Base-by-base conservation (phyloP, 2,113 vertebrate genomes). In the Chloropsis hardwickii region DNA sequence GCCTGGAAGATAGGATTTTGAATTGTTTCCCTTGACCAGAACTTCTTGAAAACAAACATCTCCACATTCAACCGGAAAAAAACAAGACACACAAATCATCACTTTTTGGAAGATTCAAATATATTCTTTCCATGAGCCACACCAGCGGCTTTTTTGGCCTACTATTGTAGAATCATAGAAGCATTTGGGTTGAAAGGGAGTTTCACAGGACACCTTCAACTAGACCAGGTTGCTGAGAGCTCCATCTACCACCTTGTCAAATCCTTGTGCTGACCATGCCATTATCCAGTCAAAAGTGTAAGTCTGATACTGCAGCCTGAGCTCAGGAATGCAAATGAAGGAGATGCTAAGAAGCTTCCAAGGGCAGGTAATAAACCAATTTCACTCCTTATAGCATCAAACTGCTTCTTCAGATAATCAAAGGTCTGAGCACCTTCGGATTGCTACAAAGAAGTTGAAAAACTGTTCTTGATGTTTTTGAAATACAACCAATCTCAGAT, bases 111-210 rank as follows among this genome's bases (percentile, higher is more conserved):
- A 48, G 65, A 62, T 9, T 65, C 15, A 62, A 40, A 21, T 14
- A 42, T 0, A 3, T 21, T 39, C 24, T 67, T 62, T 70, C 48
- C 54, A 27, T 37, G 6, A 65, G 40, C 24, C 44, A 58, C 2
- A 2, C 8, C 42, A 71, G 31, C 22, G 77, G 45, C 5, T 7
- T 53, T 61, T 37, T 35, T 53, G 39, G 45, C 12, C 29, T 18
- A 22, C 23, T 47, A 4, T 11, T 0, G 0, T 4, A 61, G 39
- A 39, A 53, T 25, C 29, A 56, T 2, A n/a, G 21, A 35, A 48
- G 40, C 5, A 5, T 71, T 56, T 48, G 48, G 20, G n/a, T 56
- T 71, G 24, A 39, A 62, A 62, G 11, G 9, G 29, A 56, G 24
- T 16, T 13, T 56, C 27, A 40, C 2, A 71, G 20, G 29, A 40